Conservation (phyloP, 1,140 invertebrate genomes). For the Popillia japonica region DNA sequence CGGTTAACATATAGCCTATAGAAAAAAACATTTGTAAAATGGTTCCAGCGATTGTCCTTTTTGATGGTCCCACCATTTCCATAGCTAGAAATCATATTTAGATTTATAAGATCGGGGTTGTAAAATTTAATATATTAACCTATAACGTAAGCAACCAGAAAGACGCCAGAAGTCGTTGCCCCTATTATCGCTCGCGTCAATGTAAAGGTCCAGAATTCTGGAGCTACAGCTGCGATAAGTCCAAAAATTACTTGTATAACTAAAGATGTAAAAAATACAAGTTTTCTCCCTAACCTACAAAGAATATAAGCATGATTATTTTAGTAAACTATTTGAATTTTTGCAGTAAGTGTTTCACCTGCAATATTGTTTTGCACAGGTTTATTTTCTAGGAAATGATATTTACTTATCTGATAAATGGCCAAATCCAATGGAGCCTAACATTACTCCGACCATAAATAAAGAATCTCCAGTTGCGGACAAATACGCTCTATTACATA, state of each 20-base stretch:
- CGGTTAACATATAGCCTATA: slow-evolving; percentile 76
- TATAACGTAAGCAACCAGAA: slow-evolving; percentile 81
- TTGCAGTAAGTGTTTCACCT: no score
- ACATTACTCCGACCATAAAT: slow-evolving; percentile 85
- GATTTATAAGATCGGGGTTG: no score
- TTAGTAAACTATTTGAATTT: no score
- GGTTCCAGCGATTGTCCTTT: slow-evolving; percentile 77
- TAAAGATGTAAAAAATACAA: slow-evolving; percentile 75
- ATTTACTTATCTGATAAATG: slow-evolving; percentile 75
- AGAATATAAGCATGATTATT: no score
- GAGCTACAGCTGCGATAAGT: slow-evolving; percentile 70
- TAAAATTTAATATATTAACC: slow-evolving; percentile 62
- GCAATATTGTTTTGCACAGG: no score
- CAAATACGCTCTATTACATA: slow-evolving; percentile 74
- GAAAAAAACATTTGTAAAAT: slow-evolving; percentile 83
- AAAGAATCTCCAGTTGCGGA: slow-evolving; percentile 77
- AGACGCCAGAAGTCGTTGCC: slow-evolving; percentile 78
- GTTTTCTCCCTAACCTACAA: slow-evolving; percentile 74
- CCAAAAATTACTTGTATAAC: slow-evolving; percentile 75
- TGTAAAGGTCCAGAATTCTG: slow-evolving; percentile 76
- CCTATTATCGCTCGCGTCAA: slow-evolving; percentile 75
- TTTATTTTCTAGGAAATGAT: no score
- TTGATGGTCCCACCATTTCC: slow-evolving; percentile 82
- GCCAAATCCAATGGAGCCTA: slow-evolving; percentile 83
- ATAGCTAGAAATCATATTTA: slow-evolving; percentile 63